These are phyloP conservation scores for Rhinoraja longicauda DNA, from an alignment of 2,797 vertebrate genomes.

Conservation along the genomic window DNA sequence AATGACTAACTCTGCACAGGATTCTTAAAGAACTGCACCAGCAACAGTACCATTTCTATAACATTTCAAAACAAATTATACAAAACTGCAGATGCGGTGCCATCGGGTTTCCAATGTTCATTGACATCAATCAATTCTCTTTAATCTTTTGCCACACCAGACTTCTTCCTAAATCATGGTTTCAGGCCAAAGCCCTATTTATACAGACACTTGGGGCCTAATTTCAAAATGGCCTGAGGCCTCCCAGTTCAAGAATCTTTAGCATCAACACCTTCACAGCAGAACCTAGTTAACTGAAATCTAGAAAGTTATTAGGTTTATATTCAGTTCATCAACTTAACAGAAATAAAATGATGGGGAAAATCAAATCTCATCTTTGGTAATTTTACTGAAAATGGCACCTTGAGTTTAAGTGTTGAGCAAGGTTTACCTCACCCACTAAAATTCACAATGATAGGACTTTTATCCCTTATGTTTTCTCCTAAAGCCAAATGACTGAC, in stretches of 20 bases:
- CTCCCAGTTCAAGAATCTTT: neutral
- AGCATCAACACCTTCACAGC: neutral
- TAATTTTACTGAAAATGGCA: neutral
- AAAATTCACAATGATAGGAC: neutral
- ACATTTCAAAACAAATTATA: neutral
- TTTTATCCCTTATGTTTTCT: neutral
- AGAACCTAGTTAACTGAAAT: neutral
- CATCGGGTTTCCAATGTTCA: neutral
- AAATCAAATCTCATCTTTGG: neutral
- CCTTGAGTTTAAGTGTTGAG: neutral
- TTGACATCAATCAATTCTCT: neutral
- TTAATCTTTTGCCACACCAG: neutral
- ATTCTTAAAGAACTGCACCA: neutral
- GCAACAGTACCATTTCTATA: neutral
- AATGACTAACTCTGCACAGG: neutral
- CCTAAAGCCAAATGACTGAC: neutral
- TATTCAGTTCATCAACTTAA: neutral
- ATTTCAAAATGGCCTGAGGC: neutral
- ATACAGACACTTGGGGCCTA: neutral
- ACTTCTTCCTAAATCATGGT: neutral
- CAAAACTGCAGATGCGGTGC: neutral
- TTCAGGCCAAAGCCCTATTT: neutral
- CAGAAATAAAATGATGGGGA: neutral
- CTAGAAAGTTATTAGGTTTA: neutral
- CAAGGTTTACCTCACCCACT: neutral